These are phyloP conservation scores for Panurus biarmicus DNA, from an alignment of 2,113 vertebrate species.

Conservation along the genomic window DNA sequence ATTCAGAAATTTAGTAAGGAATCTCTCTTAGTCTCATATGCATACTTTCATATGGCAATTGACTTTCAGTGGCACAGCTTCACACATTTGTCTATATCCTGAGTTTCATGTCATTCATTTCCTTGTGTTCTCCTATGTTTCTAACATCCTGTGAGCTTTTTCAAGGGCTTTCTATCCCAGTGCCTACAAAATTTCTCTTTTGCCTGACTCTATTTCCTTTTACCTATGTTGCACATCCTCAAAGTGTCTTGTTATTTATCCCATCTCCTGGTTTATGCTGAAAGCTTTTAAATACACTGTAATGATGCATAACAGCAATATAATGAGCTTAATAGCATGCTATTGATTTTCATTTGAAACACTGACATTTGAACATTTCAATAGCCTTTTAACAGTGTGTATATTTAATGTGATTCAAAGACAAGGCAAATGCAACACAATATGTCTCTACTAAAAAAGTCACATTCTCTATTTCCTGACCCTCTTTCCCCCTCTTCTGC, in stretches of 20 bases:
- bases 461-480: background rate
- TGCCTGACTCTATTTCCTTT: background rate
- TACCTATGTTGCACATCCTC: background rate
- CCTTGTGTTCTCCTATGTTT: background rate
- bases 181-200: background rate
- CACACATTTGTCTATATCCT: background rate
- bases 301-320: constrained; percentile 14
- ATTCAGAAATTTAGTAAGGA: background rate
- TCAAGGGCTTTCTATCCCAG: background rate
- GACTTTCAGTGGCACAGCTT: background rate
- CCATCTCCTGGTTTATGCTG: constrained; percentile 1
- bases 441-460: background rate
- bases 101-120: background rate
- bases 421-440: background rate
- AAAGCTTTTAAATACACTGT: constrained; percentile 52
- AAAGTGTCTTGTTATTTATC: background rate
- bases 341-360: constrained; percentile 62
- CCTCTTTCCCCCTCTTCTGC: accelerated
- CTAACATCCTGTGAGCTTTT: background rate
- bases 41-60: background rate
- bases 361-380: constrained; percentile 22
- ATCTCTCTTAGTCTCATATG: background rate
- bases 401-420: constrained; percentile 45
- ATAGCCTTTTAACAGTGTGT: constrained; percentile 28
- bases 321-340: constrained; percentile 39